A percentile compares a stretch with the other conserved stretches of the same genome.
Conservation (phyloP, 2,113 vertebrate genomes). For the Ellobius talpinus region DNA sequence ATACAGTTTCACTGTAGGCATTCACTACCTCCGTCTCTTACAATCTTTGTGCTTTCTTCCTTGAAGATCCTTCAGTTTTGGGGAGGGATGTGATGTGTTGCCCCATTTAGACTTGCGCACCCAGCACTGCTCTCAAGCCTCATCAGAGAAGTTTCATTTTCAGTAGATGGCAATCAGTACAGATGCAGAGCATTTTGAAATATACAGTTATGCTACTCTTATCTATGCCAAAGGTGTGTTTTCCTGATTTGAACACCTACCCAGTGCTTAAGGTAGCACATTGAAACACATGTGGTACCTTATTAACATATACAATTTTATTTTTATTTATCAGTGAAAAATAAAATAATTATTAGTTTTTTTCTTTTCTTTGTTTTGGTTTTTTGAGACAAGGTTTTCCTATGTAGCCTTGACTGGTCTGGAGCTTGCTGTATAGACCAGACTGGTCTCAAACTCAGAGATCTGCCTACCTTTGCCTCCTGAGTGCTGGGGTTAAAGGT, state of each 20-base stretch:
- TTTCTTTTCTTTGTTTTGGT: neutral
- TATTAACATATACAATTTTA: neutral
- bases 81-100: neutral
- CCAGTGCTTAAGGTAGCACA: neutral
- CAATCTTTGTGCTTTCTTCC: neutral
- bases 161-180: neutral
- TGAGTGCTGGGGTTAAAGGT: neutral
- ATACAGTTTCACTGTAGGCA: neutral
- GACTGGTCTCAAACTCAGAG: neutral
- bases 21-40: neutral
- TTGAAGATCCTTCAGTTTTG: neutral
- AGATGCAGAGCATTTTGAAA: neutral
- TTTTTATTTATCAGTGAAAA: no score
- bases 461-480: neutral
- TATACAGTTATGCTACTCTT: neutral
- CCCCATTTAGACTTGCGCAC: neutral
- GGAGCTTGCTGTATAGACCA: neutral
- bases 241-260: neutral
- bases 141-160: neutral
- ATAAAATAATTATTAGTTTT: no score
- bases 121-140: neutral
- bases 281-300: neutral
- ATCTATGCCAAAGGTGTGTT: neutral
- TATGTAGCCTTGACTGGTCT: neutral
- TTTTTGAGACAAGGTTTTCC: neutral